Evolutionary conservation across 2,113 vertebrate genomes (phyloP).

Genomic region (Alouatta palliata): DNA sequence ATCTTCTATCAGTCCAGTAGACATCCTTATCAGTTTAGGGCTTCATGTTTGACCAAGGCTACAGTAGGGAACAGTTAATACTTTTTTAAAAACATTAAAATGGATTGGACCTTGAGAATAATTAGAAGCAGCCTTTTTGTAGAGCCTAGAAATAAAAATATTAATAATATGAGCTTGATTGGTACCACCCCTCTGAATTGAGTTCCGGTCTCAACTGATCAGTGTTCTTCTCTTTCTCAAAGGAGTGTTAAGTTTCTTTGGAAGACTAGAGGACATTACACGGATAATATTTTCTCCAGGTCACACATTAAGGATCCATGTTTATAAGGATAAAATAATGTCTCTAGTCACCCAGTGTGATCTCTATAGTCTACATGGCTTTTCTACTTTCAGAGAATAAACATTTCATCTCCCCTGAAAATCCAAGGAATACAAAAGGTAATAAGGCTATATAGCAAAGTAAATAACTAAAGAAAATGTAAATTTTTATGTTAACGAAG

Average conservation of each 20-base stretch:
- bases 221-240: neutral
- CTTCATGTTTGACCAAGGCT: neutral
- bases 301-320: neutral
- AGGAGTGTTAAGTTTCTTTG: neutral
- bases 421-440: neutral
- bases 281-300: neutral
- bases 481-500: neutral
- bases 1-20: conserved; percentile 38
- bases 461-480: neutral
- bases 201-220: neutral
- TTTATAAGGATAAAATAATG: neutral
- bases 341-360: neutral
- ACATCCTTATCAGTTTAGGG: neutral
- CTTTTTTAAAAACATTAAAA: neutral
- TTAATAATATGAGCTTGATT: neutral
- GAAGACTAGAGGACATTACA: neutral
- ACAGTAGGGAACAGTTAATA: neutral
- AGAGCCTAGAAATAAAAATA: neutral
- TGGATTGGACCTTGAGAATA: neutral
- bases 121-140: neutral
- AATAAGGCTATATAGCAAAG: neutral
- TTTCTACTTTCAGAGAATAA: neutral
- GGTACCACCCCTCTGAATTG: neutral
- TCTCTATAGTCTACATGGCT: neutral
- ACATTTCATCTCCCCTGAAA: neutral